Base-by-base conservation (phyloP, 2,888 invertebrate species). In the Nomada goodeniana region DNA sequence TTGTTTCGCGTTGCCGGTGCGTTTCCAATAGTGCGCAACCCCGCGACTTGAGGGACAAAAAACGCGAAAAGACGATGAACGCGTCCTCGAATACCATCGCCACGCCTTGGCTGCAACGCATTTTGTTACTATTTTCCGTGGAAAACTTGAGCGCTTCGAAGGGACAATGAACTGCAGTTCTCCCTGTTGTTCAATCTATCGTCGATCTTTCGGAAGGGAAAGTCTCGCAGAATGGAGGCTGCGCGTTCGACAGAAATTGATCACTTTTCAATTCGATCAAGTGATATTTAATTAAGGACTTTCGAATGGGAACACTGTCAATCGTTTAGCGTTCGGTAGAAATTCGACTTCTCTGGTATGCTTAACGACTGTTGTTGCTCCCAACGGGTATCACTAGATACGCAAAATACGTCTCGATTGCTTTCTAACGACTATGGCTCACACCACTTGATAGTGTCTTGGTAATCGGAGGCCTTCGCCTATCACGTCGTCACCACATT, bases 1-100 rank as follows among this genome's bases (percentile, higher is more conserved):
- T 97, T 42, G 97, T 97, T 94, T 97, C 97, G 92, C 97, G 95
- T 94, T 97, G 97, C 91, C 97, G 96, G 93, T 97, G 97, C 93
- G 96, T 97, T 94, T 97, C 96, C 81, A 97, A 95, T 91, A 97
- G 95, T 93, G 96, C 96, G 94, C 93, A 94, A 84, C 93, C 93
- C 83, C 93, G 92, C 82, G 93, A 93, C 86, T 89, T 93, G 29
- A 93, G 88, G 59, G 93, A 91, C 83, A 94, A 90, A 89, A 92
- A 93, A 91, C 93, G 93, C 80, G 93, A 91, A 89, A 93, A 93
- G 85, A 94, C 93, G 89, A 93, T 89, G 84, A 91, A 93, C 84
- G 92, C 93, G 91, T 94, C 93, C 89, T 92, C 92, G 92, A 92
- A 93, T 90, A 93, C 89, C 93, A 93, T 93, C 86, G 92, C 92